Base-by-base conservation (phyloP, 1,140 invertebrate species). In the Pseudomyrmex concolor region DNA sequence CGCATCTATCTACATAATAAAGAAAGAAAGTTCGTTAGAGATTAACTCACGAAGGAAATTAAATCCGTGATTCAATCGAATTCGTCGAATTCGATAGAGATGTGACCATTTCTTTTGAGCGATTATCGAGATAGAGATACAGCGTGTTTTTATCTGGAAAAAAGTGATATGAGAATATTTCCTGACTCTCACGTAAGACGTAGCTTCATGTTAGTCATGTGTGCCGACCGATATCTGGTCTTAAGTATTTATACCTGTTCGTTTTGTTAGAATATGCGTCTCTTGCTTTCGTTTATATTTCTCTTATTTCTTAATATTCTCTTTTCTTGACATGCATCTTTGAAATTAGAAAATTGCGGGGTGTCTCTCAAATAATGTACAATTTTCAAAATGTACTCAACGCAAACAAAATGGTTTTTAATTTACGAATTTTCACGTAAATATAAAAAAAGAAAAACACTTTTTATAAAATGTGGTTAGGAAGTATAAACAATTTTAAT, bases 61-160 rank as follows among this genome's bases (percentile, higher is more conserved):
- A 15, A 15, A 66, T 43, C 13, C 50, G 54, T 64, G 82, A 71
- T 85, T 63, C 72, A 78, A 88, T 83, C 57, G 68, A 54, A 77
- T 88, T 85, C 72, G 48, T 55, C 67, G 72, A 59, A 78, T 77
- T 54, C 43, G 86, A 88, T 87, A 43, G 48, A 45, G 66, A 63
- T 83, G 48, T 25, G 83, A 78, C 57, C 83, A 66, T 77, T 54
- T 34, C 60, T 83, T 83, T 85, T 34, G 17, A 76, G 72, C 54
- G 87, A 87, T 84, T 74, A 13, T 34, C 22, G 50, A 74, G 54
- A 72, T 50, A 67, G 17, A 83, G 63, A 83, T 88, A 88, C 76
- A 83, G 64, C 10, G 71, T 34, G 34, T 34, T 34, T 34, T 78
- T 89, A 89, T 88, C 87, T 87, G 7, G 13, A 10, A 19, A 10